These are phyloP conservation scores for Crotalus viridis DNA, from an alignment of 2,113 vertebrate genomes.

Conservation along the genomic window DNA sequence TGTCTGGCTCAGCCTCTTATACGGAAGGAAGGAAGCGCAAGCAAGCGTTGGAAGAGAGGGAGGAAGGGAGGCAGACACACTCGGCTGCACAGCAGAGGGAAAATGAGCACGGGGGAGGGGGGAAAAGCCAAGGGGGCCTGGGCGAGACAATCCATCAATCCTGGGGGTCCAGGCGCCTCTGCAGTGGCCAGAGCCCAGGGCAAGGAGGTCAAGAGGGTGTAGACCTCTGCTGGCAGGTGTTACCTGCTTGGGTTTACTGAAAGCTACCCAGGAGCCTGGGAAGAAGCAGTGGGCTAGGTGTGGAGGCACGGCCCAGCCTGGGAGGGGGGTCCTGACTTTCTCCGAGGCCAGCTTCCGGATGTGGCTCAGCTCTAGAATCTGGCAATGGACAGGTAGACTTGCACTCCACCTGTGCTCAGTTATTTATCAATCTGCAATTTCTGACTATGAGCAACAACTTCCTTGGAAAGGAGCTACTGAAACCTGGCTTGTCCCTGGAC, in stretches of 20 bases:
- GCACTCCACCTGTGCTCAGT: background rate
- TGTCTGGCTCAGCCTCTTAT: constrained; percentile 59
- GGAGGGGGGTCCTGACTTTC: background rate
- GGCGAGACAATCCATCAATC: constrained; percentile 60
- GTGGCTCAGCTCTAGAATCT: background rate
- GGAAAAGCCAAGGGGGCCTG: constrained; percentile 39
- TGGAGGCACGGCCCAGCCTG: background rate
- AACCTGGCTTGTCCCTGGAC: background rate
- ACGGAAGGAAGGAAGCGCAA: constrained; percentile 34
- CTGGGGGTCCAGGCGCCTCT: constrained; percentile 46
- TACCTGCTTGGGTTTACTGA: background rate
- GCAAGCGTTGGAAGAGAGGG: background rate
- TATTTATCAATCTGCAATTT: background rate
- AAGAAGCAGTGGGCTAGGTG: background rate
- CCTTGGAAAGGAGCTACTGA: background rate
- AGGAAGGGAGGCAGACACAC: constrained; percentile 50
- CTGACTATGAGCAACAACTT: background rate
- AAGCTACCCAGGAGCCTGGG: background rate
- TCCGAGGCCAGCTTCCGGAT: background rate
- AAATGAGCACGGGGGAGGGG: background rate
- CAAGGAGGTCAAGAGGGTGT: background rate
- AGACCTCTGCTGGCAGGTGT: constrained; percentile 16
- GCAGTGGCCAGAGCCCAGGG: background rate
- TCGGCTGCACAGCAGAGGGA: background rate
- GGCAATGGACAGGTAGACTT: background rate